Base-by-base conservation (phyloP, 2,797 vertebrate genomes). In the Holocentrus rufus region DNA sequence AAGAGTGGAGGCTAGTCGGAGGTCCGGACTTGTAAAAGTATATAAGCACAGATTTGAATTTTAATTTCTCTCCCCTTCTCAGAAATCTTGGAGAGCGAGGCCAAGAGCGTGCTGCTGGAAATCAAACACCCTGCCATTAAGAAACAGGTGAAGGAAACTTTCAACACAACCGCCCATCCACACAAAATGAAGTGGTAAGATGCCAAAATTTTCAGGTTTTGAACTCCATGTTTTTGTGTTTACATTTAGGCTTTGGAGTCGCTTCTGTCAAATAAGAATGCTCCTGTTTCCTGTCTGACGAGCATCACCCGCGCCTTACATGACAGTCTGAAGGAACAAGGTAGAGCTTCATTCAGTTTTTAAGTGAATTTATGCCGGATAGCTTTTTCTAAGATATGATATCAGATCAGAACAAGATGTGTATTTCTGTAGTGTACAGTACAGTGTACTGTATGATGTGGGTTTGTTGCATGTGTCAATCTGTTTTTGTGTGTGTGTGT, bases 81-180 rank as follows among this genome's bases (percentile, higher is more conserved):
- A 99, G 97, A 94, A 80, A 65, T 92, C 77, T 83, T 98, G 87
- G 96, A 98, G 91, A 92, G 73, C 1, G 97, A 99, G 92, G 94
- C 94, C 76, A 95, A 95, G 91, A 94, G 89, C 52, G 87, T 95
- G 74, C 89, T 99, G 87, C 92, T 98, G 81, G 97, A 99, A 74
- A 97, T 99, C 87, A 98, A 97, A 90, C 96, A 99, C 72, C 96
- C 97, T 27, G 96, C 95, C 68, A 95, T 97, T 75, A 98, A 97
- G 91, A 98, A 96, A 88, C 97, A 99, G 95, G 97, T 96, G 81
- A 50, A 49, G 62, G 14, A 25, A 11, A 4, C 30, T 4, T 10
- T 27, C 62, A 17, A 4, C 1, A 52, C 25, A 42, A 2, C 53
- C 1, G 0, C 20, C 25, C 8, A 30, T 22, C 57, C 15, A 46